These are phyloP conservation scores for Acrocephalus arundinaceus DNA, from an alignment of 2,113 vertebrate genomes.

Conservation along the genomic window DNA sequence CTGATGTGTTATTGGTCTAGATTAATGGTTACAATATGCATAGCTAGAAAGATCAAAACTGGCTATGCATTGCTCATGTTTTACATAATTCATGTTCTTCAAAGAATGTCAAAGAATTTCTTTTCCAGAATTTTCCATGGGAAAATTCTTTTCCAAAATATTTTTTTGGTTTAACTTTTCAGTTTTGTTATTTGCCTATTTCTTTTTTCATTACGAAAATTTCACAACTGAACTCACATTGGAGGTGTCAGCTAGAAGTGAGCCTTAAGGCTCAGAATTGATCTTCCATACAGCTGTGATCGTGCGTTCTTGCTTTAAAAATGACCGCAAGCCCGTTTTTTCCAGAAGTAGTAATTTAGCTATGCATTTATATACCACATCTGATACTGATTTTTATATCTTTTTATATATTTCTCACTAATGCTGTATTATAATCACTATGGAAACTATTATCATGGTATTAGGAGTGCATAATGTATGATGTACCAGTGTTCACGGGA, in stretches of 20 bases:
- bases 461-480: background rate
- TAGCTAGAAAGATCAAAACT: background rate
- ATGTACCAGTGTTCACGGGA: background rate
- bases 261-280: background rate
- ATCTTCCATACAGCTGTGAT: background rate
- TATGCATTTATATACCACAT: background rate
- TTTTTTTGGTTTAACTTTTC: background rate
- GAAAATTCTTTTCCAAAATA: background rate
- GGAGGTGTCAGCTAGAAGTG: background rate
- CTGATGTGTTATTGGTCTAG: background rate
- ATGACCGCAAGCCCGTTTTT: accelerated
- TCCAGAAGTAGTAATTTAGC: background rate
- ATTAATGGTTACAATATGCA: background rate
- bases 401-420: background rate
- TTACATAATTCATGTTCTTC: background rate
- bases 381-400: background rate
- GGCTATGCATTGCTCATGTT: background rate
- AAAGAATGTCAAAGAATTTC: background rate
- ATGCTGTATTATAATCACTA: background rate
- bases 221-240: background rate
- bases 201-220: background rate
- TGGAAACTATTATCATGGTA: background rate
- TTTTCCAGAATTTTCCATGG: background rate
- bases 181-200: background rate
- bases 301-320: background rate